A percentile compares a stretch with the other conserved stretches of the same genome.
These are phyloP conservation scores for Lymantria monacha DNA, from an alignment of 2,888 invertebrate genomes.

Conservation along the genomic window DNA sequence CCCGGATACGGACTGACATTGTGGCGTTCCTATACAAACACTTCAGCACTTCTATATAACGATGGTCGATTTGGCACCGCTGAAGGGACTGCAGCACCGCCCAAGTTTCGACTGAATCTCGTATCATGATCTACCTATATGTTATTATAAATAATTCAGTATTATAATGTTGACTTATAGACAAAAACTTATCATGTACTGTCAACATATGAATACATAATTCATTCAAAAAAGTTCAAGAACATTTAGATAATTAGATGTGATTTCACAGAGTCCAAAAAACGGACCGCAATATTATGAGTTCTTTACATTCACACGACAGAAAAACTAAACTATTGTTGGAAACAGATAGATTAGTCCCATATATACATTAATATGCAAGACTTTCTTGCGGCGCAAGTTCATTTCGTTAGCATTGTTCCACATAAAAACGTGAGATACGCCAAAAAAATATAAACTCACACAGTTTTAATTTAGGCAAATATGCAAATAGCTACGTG, in stretches of 20 bases:
- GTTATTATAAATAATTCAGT: too few relatives aligned
- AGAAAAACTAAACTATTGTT: constrained; percentile 47
- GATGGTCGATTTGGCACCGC: too few relatives aligned
- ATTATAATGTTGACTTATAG: too few relatives aligned
- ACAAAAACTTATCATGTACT: constrained; percentile 2
- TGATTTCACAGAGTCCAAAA: constrained; percentile 31
- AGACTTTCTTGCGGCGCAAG: constrained; percentile 52
- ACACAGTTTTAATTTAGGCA: constrained; percentile 68
- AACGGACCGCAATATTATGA: constrained; percentile 19
- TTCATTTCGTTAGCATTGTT: constrained; percentile 61
- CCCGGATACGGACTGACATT: too few relatives aligned
- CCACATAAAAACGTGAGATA: constrained; percentile 74
- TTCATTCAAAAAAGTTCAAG: constrained; percentile 24
- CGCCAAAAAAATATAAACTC: constrained; percentile 63
- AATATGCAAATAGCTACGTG: constrained; percentile 78
- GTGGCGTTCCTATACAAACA: too few relatives aligned
- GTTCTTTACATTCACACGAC: constrained; percentile 39
- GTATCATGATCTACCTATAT: too few relatives aligned
- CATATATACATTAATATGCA: constrained; percentile 58
- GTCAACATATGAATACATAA: constrained; percentile 5
- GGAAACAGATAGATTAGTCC: constrained; percentile 40
- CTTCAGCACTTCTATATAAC: too few relatives aligned
- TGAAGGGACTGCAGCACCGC: too few relatives aligned
- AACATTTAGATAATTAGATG: constrained; percentile 12
- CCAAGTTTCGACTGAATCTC: too few relatives aligned